Conservation (phyloP, 2,888 invertebrate genomes). For the Cotesia congregata region DNA sequence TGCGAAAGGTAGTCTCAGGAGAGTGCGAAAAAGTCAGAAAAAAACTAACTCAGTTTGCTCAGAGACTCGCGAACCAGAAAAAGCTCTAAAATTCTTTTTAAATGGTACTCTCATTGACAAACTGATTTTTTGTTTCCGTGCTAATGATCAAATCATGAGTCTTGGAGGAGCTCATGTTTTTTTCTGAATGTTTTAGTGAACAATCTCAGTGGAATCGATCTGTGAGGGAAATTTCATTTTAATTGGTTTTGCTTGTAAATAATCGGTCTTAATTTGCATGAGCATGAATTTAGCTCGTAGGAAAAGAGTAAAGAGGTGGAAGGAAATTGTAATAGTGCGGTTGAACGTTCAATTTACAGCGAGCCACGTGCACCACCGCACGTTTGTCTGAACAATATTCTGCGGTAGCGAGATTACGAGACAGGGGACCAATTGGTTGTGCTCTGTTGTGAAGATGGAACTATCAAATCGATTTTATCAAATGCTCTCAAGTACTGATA, state of each 20-base stretch:
- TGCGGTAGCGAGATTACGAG: slow-evolving; percentile 40
- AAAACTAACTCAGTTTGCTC: background rate
- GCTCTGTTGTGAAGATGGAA: background rate
- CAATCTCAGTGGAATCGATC: too few species aligned
- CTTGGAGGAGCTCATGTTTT: background rate
- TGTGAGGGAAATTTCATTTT: background rate
- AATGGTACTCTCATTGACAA: background rate
- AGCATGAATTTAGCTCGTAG: background rate
- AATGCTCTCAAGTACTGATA: background rate
- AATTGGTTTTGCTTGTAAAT: background rate
- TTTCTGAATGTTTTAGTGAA: background rate
- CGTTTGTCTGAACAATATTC: slow-evolving; percentile 7
- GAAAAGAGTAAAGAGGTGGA: slow-evolving; percentile 8
- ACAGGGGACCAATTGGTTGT: background rate
- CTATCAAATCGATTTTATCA: background rate
- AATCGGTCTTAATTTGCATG: background rate
- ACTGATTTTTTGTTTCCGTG: background rate
- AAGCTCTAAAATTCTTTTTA: background rate
- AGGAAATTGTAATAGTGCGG: background rate
- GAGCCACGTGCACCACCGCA: slow-evolving; percentile 20
- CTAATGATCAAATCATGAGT: too few species aligned
- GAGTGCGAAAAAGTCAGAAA: background rate
- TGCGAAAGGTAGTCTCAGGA: background rate
- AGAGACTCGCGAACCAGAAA: background rate
- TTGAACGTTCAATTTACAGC: slow-evolving; percentile 36